Conservation (phyloP, 2,797 vertebrate genomes). For the Chanos chanos region DNA sequence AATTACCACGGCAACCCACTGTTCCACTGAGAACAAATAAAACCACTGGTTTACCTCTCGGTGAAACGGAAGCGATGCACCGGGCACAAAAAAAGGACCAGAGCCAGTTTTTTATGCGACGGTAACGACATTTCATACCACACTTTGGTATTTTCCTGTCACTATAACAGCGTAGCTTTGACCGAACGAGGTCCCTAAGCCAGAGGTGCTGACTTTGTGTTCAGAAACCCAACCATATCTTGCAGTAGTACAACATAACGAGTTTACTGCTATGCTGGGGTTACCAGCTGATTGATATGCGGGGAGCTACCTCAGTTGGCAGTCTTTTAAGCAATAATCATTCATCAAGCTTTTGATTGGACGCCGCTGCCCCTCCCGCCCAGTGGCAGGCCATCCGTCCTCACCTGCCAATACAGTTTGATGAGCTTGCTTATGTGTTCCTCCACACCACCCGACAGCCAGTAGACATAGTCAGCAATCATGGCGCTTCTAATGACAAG, state of each 20-base stretch:
- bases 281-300: conserved; percentile 75
- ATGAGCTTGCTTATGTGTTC: conserved; percentile 76
- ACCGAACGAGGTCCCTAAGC: neutral
- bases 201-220: conserved; percentile 1
- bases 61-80: no score
- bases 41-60: no score
- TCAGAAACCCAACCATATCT: conserved; percentile 5
- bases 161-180: conserved; percentile 47
- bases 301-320: conserved; percentile 68
- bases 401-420: conserved; percentile 91
- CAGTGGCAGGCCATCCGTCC: conserved; percentile 60
- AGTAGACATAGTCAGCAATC: conserved; percentile 82
- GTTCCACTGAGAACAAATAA: no score
- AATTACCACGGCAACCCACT: no score
- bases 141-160: no score
- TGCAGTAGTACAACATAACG: conserved; percentile 68
- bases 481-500: conserved; percentile 71
- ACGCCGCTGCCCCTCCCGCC: conserved; percentile 41
- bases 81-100: no score
- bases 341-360: conserved; percentile 74
- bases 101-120: no score
- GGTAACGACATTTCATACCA: no score
- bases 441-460: conserved; percentile 65
- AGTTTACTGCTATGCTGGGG: conserved; percentile 49
- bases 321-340: conserved; percentile 79